Conservation (phyloP, 2,797 vertebrate genomes). For the Peromyscus aztecus region DNA sequence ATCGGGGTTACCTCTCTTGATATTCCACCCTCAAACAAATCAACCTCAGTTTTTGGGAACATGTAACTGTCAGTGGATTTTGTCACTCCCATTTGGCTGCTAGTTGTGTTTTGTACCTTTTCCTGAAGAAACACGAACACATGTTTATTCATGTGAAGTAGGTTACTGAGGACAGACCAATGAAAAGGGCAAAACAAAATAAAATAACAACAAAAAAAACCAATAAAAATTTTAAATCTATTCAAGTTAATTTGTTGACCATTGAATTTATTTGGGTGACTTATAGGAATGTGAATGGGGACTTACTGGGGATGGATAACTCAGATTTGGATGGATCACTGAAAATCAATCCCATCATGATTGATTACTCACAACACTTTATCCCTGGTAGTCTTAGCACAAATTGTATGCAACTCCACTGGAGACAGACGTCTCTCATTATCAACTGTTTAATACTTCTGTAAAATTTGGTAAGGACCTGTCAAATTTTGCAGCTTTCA, state of each 20-base stretch:
- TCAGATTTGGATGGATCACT: background rate
- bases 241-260: background rate
- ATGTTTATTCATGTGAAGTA: background rate
- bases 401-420: background rate
- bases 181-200: background rate
- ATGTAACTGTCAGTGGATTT: too few species aligned
- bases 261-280: background rate
- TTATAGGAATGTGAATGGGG: background rate
- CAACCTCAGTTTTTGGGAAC: background rate
- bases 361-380: background rate
- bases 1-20: background rate
- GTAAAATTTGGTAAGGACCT: background rate
- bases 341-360: background rate
- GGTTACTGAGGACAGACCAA: background rate
- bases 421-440: fast-evolving
- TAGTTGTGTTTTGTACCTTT: background rate
- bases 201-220: background rate
- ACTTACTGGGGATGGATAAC: background rate
- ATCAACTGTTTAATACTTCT: background rate
- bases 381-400: background rate
- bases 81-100: background rate
- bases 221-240: background rate
- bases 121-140: background rate
- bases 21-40: background rate
- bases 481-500: background rate